A percentile compares a stretch with the other conserved stretches of the same genome.
Conservation (phyloP, 2,888 invertebrate species). For the Phortica okadai region DNA sequence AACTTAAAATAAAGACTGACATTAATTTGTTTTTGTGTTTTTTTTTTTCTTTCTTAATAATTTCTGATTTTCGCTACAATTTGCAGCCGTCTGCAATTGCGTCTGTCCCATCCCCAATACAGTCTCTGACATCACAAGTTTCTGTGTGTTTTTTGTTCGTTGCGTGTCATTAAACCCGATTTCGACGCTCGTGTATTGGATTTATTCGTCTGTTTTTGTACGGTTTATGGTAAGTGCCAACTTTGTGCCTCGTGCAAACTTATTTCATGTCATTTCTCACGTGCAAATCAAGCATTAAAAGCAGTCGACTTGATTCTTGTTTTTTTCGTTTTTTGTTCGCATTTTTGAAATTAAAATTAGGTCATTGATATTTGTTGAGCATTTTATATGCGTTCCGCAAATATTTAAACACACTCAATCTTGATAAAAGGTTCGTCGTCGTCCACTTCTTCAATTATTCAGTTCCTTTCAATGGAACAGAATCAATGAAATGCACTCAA, state of each 20-base stretch:
- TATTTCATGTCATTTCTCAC: slow-evolving; percentile 44
- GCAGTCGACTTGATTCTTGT: slow-evolving; percentile 22
- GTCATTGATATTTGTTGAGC: slow-evolving; percentile 39
- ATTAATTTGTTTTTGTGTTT: background rate
- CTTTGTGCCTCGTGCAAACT: slow-evolving; percentile 42
- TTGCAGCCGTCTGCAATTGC: background rate
- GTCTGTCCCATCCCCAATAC: background rate
- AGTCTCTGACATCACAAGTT: slow-evolving; percentile 2
- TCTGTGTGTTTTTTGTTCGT: background rate
- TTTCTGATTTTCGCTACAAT: background rate
- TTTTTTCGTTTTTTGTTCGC: slow-evolving; percentile 14
- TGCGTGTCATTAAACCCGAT: slow-evolving; percentile 62
- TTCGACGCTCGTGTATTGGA: background rate
- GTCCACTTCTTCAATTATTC: background rate
- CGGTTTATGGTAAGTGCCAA: slow-evolving; percentile 43
- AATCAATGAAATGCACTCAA: background rate
- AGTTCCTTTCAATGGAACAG: background rate
- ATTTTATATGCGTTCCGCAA: slow-evolving; percentile 1
- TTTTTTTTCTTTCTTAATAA: background rate
- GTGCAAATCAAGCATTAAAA: slow-evolving; percentile 42
- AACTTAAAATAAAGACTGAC: background rate
- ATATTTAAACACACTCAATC: background rate
- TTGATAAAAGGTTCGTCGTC: background rate
- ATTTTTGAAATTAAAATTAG: slow-evolving; percentile 26
- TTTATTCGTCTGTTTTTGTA: background rate